Evolutionary conservation across 1,140 invertebrate genomes (phyloP), one percentile per base, ranked within the genome.

Genomic region (Diachasmimorpha longicaudata): DNA sequence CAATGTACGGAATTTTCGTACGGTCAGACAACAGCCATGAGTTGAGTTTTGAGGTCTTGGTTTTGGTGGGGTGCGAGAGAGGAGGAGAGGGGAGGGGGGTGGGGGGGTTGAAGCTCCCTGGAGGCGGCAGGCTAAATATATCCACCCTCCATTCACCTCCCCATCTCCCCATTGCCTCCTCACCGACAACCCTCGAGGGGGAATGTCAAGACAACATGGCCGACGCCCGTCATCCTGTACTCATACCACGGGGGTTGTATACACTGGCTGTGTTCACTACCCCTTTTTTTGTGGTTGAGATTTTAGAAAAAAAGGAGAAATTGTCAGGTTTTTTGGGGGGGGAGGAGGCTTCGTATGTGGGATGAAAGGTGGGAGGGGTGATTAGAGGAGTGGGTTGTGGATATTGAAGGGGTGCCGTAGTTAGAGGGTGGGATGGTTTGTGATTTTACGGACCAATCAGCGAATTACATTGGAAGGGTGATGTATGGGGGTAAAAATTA

Each of bases 131-230:
- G 87, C 87, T 89, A 89, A 88, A 89, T 89, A 88, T 89, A 89
- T 87, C 88, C 87, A 88, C 85, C 86, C 85, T 71, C 71, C n/a
- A 68, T 16, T 37, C 66, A 14, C 10, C 63, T n/a, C 63, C 25
- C 36, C 23, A 11, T 9, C 25, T 3, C 58, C 23, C 58, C 58
- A 5, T 23, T 25, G 21, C 21, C 58, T 31, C 25, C 23, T 66
- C 8, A 25, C 84, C 84, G 83, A 85, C 83, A 87, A 86, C 82
- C 85, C 85, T 81, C 84, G 82, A 84, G 86, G 85, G 87, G 86
- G 83, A 89, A 88, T 88, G 87, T 89, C 88, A 88, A 89, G 87
- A 89, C 88, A 88, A 88, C 88, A 89, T 89, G 88, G 88, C 88
- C 87, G 88, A 89, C 88, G 87, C 85, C 86, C 88, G 87, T 88